Percentiles rank a stretch among this genome's conserved stretches.
These are phyloP conservation scores for Oedothorax gibbosus DNA, from an alignment of 1,140 invertebrate genomes.

Conservation along the genomic window DNA sequence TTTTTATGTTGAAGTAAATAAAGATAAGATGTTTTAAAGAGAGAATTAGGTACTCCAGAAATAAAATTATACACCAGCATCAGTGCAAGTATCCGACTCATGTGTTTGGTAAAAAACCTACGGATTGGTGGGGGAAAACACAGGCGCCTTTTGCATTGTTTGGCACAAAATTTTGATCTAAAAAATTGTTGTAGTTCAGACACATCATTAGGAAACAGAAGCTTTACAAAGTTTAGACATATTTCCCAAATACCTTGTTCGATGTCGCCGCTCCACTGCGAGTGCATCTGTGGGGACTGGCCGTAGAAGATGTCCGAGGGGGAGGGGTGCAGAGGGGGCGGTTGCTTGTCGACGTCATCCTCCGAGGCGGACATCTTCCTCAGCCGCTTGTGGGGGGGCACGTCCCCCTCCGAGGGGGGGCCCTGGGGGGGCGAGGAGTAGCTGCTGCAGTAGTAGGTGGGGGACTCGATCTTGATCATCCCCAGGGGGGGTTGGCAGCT, in stretches of 20 bases:
- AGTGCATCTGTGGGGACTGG: conserved; percentile 73
- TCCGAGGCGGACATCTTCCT: conserved; percentile 74
- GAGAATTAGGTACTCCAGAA: too few species aligned
- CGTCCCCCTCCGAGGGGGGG: conserved; percentile 69
- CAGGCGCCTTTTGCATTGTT: too few species aligned
- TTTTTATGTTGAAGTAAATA: too few species aligned
- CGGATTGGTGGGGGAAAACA: too few species aligned
- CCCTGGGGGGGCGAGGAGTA: conserved; percentile 76
- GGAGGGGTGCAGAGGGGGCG: conserved; percentile 55
- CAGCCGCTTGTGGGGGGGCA: conserved; percentile 73
- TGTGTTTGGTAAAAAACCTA: too few species aligned
- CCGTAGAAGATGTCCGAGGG: conserved; percentile 70
- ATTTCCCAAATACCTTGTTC: conserved; percentile 70
- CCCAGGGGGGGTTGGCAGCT: conserved; percentile 82
- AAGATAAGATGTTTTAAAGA: too few species aligned
- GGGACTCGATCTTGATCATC: conserved; percentile 90
- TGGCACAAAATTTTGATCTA: too few species aligned
- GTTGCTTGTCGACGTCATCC: conserved; percentile 70
- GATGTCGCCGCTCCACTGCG: conserved; percentile 75
- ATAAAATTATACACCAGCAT: too few species aligned
- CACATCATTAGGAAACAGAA: too few species aligned
- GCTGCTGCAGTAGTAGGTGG: conserved; percentile 91
- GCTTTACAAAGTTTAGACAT: too few species aligned
- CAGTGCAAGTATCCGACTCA: too few species aligned
- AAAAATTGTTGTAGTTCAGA: too few species aligned